Conservation (phyloP, 1,140 invertebrate genomes). For the Zeugodacus cucurbitae region DNA sequence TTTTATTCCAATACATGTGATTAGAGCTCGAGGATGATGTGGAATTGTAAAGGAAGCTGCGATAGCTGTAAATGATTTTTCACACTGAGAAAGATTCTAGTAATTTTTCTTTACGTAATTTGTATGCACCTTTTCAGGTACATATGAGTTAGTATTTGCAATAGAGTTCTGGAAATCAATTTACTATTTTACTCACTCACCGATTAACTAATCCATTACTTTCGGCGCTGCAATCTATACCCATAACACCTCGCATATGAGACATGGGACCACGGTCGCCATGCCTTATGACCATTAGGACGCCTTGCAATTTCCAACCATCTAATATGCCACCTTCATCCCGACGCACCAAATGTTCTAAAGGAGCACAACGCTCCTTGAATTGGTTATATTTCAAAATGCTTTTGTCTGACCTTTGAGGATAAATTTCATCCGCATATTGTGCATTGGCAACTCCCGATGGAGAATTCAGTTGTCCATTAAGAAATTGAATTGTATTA, state of each 20-base stretch:
- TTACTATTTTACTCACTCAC: constrained; percentile 62
- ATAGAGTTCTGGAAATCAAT: no score
- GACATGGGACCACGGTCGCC: constrained; percentile 88
- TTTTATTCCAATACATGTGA: constrained; percentile 76
- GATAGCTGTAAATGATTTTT: constrained; percentile 64
- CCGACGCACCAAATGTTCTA: constrained; percentile 72
- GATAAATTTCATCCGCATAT: neutral
- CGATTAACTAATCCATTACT: constrained; percentile 68
- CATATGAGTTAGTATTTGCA: constrained; percentile 45
- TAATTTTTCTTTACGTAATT: neutral
- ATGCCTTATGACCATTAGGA: constrained; percentile 84
- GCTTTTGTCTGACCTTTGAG: constrained; percentile 53
- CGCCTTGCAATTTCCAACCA: constrained; percentile 78
- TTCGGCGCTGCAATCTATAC: constrained; percentile 78
- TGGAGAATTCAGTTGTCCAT: constrained; percentile 48
- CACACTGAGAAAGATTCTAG: neutral
- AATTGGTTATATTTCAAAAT: constrained; percentile 41
- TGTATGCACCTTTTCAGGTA: neutral
- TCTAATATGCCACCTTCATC: constrained; percentile 74
- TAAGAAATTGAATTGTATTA: constrained; percentile 51
- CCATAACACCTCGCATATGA: constrained; percentile 79
- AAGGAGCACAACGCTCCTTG: constrained; percentile 72
- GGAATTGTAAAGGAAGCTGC: constrained; percentile 72
- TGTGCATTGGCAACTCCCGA: constrained; percentile 43
- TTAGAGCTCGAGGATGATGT: constrained; percentile 68